These are phyloP conservation scores for Doryteuthis pealeii DNA, from an alignment of 1,140 invertebrate genomes.

Conservation along the genomic window DNA sequence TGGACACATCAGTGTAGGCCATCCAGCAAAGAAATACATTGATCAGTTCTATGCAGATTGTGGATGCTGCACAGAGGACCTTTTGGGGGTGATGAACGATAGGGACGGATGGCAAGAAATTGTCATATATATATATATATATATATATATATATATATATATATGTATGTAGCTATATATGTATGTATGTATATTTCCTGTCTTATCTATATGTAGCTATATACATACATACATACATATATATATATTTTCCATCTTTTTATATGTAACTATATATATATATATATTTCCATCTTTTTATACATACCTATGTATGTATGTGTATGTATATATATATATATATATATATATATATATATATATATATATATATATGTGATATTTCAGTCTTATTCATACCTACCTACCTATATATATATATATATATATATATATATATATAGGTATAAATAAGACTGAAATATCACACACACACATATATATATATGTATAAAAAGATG, in stretches of 20 bases:
- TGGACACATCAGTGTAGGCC: too few relatives aligned
- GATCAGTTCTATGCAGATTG: too few relatives aligned
- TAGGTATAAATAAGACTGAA: too few relatives aligned
- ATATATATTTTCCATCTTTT: neutral
- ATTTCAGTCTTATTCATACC: too few relatives aligned
- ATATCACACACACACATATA: too few relatives aligned
- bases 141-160: neutral
- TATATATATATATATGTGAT: neutral
- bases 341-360: constrained; percentile 6
- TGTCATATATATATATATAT: constrained; percentile 2
- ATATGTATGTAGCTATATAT: neutral
- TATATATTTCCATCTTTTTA: neutral
- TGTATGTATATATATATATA: constrained; percentile 1
- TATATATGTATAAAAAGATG: too few relatives aligned
- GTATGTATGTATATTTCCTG: neutral
- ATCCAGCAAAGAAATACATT: too few relatives aligned
- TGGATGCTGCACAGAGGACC: too few relatives aligned
- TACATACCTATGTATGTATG: neutral
- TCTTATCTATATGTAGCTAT: neutral
- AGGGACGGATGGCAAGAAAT: too few relatives aligned
- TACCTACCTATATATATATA: neutral
- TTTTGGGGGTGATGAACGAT: too few relatives aligned
- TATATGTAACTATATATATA: neutral
- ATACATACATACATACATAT: neutral
- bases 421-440: constrained; percentile 5